Evolutionary conservation across 2,797 vertebrate species (phyloP).

Genomic region (Dicrostonyx torquatus): DNA sequence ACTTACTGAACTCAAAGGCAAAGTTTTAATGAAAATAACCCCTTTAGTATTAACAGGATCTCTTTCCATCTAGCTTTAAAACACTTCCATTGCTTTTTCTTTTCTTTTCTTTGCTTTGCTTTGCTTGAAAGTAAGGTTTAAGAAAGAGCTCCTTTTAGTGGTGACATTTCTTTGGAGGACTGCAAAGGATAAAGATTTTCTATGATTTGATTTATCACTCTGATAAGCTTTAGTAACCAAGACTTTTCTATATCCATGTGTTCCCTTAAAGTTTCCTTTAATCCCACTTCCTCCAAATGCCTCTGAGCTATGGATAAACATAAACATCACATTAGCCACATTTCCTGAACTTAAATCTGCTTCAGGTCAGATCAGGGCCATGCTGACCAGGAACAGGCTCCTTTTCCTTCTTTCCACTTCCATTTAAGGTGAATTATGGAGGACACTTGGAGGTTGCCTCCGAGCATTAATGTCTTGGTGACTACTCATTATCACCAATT

Average conservation of each 20-base stretch:
- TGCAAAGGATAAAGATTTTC: conserved; percentile 29
- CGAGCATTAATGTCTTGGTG: background rate
- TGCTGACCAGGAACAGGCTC: background rate
- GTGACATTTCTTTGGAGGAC: background rate
- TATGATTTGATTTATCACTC: conserved; percentile 19
- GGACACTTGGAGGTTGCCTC: background rate
- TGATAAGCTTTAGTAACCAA: conserved; percentile 34
- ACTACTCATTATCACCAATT: background rate
- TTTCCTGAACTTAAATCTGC: conserved; percentile 24
- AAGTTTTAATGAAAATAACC: background rate
- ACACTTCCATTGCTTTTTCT: conserved; percentile 43
- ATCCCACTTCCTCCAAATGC: background rate
- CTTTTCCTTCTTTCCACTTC: background rate
- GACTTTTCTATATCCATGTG: conserved; percentile 19
- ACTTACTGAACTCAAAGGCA: background rate
- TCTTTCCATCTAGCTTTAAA: background rate
- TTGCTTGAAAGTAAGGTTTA: conserved; percentile 14
- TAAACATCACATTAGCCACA: conserved; percentile 10
- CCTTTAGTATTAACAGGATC: background rate
- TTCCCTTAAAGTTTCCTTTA: conserved; percentile 37
- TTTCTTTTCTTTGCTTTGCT: background rate
- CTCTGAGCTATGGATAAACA: conserved; percentile 27
- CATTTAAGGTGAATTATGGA: background rate
- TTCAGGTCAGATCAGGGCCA: background rate
- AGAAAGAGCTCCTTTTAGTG: background rate